Conservation (phyloP, 2,888 invertebrate species). For the Dryococelus australis region DNA sequence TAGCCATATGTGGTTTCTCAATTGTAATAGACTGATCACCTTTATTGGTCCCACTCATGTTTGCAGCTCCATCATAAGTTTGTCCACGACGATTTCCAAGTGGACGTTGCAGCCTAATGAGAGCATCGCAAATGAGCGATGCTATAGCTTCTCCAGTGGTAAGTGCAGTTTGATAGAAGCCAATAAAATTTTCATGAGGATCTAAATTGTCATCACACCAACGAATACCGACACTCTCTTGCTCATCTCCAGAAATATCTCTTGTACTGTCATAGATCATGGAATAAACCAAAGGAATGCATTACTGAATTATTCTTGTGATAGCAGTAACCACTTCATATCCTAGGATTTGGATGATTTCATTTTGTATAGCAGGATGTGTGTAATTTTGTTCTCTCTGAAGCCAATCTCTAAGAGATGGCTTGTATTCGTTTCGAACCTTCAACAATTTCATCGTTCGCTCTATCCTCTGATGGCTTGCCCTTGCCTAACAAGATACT, state of each 20-base stretch:
- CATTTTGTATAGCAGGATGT: slow-evolving; percentile 6
- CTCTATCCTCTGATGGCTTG: not conserved
- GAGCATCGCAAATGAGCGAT: not conserved
- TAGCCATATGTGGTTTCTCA: not conserved
- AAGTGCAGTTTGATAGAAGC: not conserved
- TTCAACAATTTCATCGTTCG: not conserved
- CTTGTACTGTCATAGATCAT: slow-evolving; percentile 1
- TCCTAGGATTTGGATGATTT: not conserved
- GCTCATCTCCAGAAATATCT: slow-evolving; percentile 1
- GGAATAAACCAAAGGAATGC: not conserved
- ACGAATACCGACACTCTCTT: not conserved
- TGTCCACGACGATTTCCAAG: too few species aligned
- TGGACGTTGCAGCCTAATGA: not conserved
- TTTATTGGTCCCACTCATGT: too few species aligned
- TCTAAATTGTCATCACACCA: slow-evolving; percentile 7
- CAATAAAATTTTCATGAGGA: not conserved
- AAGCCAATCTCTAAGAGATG: not conserved
- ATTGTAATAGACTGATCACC: too few species aligned
- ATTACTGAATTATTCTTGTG: not conserved
- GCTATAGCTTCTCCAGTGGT: not conserved
- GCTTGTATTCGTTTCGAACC: not conserved
- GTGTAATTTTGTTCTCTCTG: not conserved
- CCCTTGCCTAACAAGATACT: slow-evolving; percentile 7
- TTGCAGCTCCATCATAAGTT: too few species aligned
- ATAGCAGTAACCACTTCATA: not conserved